A percentile compares a stretch with the other conserved stretches of the same genome.
Conservation (phyloP, 2,113 vertebrate species). For the Mesocricetus auratus region DNA sequence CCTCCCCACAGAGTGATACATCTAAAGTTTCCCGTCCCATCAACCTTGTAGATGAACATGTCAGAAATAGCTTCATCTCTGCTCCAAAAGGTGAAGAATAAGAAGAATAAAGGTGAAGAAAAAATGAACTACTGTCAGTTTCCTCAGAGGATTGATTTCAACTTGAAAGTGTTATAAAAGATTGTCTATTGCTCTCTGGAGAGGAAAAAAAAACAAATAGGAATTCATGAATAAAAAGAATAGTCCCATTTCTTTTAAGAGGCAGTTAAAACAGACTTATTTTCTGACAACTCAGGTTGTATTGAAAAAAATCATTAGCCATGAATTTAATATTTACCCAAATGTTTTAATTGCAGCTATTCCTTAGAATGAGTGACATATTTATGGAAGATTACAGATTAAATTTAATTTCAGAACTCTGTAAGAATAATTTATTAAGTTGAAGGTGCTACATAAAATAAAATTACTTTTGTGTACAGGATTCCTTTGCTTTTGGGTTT, state of each 20-base stretch:
- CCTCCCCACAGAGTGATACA: background rate
- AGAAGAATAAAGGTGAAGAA: conserved; percentile 2
- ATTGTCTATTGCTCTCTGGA: conserved; percentile 61
- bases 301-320: conserved; percentile 49
- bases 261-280: conserved; percentile 61
- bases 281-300: conserved; percentile 59
- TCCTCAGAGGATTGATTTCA: conserved; percentile 66
- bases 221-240: conserved; percentile 79
- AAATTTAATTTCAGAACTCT: conserved; percentile 64
- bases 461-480: background rate
- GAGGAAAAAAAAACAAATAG: conserved; percentile 50
- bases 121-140: conserved; percentile 13
- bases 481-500: background rate
- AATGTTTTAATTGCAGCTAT: conserved; percentile 58
- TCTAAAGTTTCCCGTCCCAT: background rate
- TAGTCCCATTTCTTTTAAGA: conserved; percentile 72
- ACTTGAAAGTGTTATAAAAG: conserved; percentile 71
- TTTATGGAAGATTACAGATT: conserved; percentile 54
- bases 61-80: background rate
- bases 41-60: background rate
- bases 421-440: conserved; percentile 54
- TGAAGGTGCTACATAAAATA: conserved; percentile 10
- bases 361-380: conserved; percentile 56
- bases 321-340: conserved; percentile 68
- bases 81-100: background rate